Conservation (phyloP, 2,797 vertebrate genomes). For the Siniperca scherzeri region DNA sequence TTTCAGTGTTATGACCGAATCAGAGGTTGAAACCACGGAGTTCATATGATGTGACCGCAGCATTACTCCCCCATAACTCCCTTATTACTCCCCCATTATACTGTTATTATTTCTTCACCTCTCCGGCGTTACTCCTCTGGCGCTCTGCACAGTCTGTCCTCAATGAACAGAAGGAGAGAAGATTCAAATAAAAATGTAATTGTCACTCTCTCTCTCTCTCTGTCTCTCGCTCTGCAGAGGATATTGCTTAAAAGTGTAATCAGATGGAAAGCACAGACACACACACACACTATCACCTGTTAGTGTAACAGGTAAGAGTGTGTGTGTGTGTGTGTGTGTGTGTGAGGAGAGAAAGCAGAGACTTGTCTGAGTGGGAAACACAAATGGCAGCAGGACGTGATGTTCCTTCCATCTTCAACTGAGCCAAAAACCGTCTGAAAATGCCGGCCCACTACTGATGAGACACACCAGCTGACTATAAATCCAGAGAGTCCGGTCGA, state of each 20-base stretch:
- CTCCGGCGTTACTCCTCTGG: background rate
- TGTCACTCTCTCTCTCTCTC: background rate
- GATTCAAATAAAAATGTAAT: conserved; percentile 17
- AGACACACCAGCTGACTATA: background rate
- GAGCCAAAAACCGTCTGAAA: background rate
- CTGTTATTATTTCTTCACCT: conserved; percentile 3
- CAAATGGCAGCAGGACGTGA: background rate
- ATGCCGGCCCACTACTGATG: background rate
- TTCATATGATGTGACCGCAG: too few relatives aligned
- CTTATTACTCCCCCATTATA: background rate
- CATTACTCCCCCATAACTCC: background rate
- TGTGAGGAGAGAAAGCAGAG: too few relatives aligned
- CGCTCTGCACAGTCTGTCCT: background rate
- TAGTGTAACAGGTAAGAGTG: too few relatives aligned
- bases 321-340: background rate
- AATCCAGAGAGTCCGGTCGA: background rate
- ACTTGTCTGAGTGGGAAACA: background rate
- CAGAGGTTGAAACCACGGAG: background rate
- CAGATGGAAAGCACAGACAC: conserved; percentile 6
- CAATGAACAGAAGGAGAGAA: conserved; percentile 3
- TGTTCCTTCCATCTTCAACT: background rate
- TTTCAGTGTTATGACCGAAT: background rate
- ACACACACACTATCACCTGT: background rate
- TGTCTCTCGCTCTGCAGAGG: background rate
- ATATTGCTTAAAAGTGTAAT: conserved; percentile 9